Evolutionary conservation across 1,140 invertebrate genomes (phyloP).

Genomic region (Caerostris extrusa): DNA sequence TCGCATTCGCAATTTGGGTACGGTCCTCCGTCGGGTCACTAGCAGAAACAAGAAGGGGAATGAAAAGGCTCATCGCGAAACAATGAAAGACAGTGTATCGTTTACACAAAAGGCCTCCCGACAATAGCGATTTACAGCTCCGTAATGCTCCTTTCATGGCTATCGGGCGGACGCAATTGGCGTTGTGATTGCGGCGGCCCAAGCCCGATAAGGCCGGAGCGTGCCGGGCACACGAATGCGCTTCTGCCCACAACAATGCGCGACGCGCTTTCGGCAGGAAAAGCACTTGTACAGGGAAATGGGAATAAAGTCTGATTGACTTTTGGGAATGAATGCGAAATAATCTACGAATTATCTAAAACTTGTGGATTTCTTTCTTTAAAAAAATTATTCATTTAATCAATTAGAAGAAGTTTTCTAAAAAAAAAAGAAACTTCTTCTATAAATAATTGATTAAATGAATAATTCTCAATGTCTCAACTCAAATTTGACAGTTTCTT

Average conservation of each 20-base stretch:
- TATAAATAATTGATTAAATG: no score
- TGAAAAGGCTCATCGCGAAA: neutral
- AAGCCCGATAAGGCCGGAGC: neutral
- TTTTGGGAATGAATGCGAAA: no score
- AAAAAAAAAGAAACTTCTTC: no score
- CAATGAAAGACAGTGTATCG: constrained; percentile 28
- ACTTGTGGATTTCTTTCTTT: no score
- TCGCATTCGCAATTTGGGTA: neutral
- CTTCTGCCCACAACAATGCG: neutral
- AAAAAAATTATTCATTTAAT: no score
- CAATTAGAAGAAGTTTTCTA: no score
- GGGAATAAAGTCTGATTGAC: no score
- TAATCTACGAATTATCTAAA: no score
- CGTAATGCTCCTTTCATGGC: neutral
- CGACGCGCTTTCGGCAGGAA: neutral
- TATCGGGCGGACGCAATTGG: neutral
- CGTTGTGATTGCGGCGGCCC: neutral
- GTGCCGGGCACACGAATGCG: constrained; percentile 1
- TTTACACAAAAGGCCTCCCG: constrained; percentile 28
- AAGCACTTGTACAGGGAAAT: neutral
- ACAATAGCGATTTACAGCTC: constrained; percentile 12
- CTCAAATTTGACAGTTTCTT: no score
- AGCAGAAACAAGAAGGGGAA: neutral
- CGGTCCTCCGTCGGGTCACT: neutral
- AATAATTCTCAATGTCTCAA: no score